Conservation (phyloP, 1,140 invertebrate genomes). For the Nylanderia fulva region DNA sequence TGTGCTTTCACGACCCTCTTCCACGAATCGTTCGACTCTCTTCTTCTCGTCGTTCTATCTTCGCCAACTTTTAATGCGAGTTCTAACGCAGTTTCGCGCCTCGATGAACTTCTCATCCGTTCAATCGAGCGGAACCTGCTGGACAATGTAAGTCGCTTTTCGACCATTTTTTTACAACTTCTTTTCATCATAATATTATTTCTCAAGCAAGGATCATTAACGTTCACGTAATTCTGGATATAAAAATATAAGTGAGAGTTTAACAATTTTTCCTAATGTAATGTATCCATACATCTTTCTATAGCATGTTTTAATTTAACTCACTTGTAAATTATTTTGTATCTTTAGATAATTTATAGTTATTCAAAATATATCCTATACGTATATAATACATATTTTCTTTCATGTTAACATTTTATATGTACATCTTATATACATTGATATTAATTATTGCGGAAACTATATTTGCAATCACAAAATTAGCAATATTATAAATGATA, state of each 20-base stretch:
- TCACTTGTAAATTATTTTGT: background rate
- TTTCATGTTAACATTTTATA: background rate
- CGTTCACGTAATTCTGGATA: background rate
- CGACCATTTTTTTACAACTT: slow-evolving; percentile 13
- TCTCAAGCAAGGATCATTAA: background rate
- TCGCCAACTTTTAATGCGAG: slow-evolving; percentile 76
- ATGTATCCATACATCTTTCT: no score
- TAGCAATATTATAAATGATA: background rate
- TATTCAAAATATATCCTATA: background rate
- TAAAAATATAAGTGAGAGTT: background rate
- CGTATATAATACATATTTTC: background rate
- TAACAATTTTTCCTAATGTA: background rate
- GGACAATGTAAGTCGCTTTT: slow-evolving; percentile 17
- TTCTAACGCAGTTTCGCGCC: slow-evolving; percentile 73
- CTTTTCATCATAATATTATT: slow-evolving; percentile 27
- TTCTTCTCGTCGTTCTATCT: slow-evolving; percentile 42
- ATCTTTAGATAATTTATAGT: background rate
- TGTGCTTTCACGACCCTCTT: slow-evolving; percentile 4
- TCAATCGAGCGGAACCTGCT: slow-evolving; percentile 42
- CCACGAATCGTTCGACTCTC: background rate
- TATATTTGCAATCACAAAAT: background rate
- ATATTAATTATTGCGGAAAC: background rate
- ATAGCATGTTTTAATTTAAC: no score
- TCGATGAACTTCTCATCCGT: slow-evolving; percentile 44
- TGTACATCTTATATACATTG: background rate